phyloP scores from a whole-genome alignment of 2,888 invertebrate genomes.

The Drosophila mulleri region DNA sequence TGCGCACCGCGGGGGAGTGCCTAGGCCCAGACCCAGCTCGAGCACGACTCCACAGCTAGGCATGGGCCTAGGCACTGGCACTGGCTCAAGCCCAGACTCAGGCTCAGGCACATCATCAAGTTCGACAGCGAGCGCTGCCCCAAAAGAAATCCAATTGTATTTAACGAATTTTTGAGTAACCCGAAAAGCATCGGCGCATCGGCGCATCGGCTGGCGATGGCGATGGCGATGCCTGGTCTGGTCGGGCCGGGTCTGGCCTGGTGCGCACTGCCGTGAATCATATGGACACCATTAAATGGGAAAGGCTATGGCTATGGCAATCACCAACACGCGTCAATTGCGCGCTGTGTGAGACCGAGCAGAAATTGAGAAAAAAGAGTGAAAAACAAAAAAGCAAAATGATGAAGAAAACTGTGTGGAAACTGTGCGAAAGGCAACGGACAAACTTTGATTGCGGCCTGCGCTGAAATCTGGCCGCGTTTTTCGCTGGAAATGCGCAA shows the following conservation, averaged over 20 bases:
- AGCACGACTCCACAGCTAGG: constrained; percentile 64
- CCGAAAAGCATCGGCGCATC: constrained; percentile 61
- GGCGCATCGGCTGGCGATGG: constrained; percentile 46
- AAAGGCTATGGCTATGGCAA: constrained; percentile 67
- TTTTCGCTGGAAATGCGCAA: constrained; percentile 64
- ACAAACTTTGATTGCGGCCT: constrained; percentile 48
- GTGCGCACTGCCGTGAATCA: constrained; percentile 78
- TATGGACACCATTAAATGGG: constrained; percentile 82
- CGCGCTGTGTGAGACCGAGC: constrained; percentile 73
- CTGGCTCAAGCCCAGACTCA: constrained; percentile 65
- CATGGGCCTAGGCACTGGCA: constrained; percentile 62
- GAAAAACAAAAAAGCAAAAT: constrained; percentile 1
- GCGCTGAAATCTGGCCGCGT: constrained; percentile 50
- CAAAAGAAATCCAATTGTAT: constrained; percentile 79
- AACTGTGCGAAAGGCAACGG: constrained; percentile 42
- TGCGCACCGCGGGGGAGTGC: constrained; percentile 76
- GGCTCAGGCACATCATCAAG: constrained; percentile 71
- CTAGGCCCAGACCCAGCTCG: constrained; percentile 33
- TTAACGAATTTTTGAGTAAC: constrained; percentile 79
- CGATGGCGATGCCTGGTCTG: constrained; percentile 38
- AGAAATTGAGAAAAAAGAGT: constrained; percentile 28
- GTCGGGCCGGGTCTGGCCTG: constrained; percentile 27
- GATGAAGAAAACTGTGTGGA: constrained; percentile 41
- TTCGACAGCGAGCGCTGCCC: constrained; percentile 66
- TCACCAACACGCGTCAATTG: constrained; percentile 80